Base-by-base conservation (phyloP, 2,797 vertebrate species). In the Poeciliopsis turneri region DNA sequence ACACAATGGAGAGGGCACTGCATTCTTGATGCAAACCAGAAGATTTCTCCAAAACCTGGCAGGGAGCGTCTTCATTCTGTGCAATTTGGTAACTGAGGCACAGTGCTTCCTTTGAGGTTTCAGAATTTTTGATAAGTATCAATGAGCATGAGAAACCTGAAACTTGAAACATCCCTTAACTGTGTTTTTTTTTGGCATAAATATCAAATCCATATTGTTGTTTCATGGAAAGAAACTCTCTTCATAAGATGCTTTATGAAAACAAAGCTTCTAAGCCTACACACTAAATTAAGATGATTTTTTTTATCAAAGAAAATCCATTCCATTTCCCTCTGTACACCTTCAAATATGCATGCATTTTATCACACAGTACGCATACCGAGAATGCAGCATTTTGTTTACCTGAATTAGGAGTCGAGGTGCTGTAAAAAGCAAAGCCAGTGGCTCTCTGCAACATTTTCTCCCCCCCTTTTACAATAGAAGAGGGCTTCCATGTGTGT, bases 401-500 rank as follows among this genome's bases (percentile, higher is more conserved):
- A 41, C 66, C 66, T 69, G 18, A 68, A 2, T 33, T 5, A 69
- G 36, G 66, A 41, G 20, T 69, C 0, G 4, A 25, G 20, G 20
- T 69, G 36, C 11, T 25, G 4, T 43, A 69, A 69, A 69, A 41
- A 43, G 66, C 5, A 69, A 68, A 69, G 39, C 39, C 39, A 68
- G 23, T 25, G 4, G 28, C 8, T 20, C 28, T 72, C 11, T 47
- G 45, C 70, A 72, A 10, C 33, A 41, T 43, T 59, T 39, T 25
- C 51, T 41, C 39, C 20, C 12, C 36, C 23, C 13, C 11, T 59
- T 43, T 43, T 57, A 74, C 51, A 57, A 33, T 43, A 74, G 59
- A 30, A 12, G 41, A n/a, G 41, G 3, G 73, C 25, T 57, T n/a
- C 51, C 39, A 28, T 47, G 74, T 75, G 75, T 83, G 82, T 59